Evolutionary conservation across 2,888 invertebrate genomes (phyloP).

Genomic region (Carpatolechia fugitivella): DNA sequence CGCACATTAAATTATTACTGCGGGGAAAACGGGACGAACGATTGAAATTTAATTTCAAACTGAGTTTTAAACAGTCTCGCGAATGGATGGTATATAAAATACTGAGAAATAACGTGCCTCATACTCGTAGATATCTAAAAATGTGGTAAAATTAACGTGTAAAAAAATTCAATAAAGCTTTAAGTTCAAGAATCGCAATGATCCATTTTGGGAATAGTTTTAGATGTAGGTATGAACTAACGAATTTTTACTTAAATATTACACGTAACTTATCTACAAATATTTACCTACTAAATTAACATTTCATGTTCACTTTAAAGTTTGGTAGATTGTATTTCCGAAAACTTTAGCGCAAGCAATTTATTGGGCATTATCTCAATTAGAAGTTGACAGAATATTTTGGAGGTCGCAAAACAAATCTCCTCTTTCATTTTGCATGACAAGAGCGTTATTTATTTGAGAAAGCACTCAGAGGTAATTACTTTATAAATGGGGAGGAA

Average conservation of each 20-base stretch:
- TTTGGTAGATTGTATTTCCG: no score
- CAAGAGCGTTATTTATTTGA: constrained; percentile 57
- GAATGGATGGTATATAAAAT: background rate
- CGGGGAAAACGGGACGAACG: constrained; percentile 51
- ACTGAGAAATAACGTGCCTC: background rate
- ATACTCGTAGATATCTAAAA: no score
- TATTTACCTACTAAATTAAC: no score
- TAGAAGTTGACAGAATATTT: constrained; percentile 20
- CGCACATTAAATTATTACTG: constrained; percentile 71
- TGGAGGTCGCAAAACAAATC: constrained; percentile 33
- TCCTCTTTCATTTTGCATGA: constrained; percentile 44
- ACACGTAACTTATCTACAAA: no score
- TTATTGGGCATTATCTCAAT: background rate
- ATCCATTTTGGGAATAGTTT: no score
- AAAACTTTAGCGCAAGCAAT: background rate
- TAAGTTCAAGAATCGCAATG: no score
- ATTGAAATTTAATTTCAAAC: constrained; percentile 60
- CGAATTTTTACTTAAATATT: no score
- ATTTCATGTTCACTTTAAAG: no score
- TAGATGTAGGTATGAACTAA: no score
- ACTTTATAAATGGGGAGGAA: constrained; percentile 47
- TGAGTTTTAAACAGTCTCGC: constrained; percentile 30
- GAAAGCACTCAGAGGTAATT: constrained; percentile 58
- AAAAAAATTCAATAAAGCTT: no score
- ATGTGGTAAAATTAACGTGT: no score